Conservation (phyloP, 1,140 invertebrate species). For the Plutomurus gul region DNA sequence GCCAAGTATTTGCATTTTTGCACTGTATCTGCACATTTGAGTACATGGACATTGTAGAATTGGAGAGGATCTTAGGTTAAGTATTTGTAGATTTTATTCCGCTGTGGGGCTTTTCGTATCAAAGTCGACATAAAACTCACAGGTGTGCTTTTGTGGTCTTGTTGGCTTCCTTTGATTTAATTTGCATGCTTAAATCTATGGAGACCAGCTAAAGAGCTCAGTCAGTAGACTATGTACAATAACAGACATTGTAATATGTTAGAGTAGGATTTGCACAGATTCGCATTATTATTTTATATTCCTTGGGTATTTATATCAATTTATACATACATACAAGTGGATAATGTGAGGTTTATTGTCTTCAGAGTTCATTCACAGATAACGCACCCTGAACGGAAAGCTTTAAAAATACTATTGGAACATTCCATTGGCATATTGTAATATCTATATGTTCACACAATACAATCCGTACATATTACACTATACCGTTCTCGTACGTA, state of each 20-base stretch:
- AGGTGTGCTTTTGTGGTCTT: background rate
- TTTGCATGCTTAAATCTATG: background rate
- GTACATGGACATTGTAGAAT: background rate
- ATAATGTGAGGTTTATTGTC: constrained; percentile 23
- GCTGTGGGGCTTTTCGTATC: background rate
- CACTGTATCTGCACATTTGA: background rate
- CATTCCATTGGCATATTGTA: background rate
- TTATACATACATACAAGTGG: constrained; percentile 7
- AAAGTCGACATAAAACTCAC: constrained; percentile 9
- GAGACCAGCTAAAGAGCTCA: background rate
- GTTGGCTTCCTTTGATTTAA: constrained; percentile 17
- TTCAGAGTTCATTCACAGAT: constrained; percentile 26
- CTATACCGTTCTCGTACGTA: too few species aligned
- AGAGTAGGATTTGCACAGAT: background rate
- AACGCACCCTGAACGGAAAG: constrained; percentile 15
- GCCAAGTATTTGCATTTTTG: too few species aligned
- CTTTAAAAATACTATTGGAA: constrained; percentile 6
- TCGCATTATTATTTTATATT: background rate
- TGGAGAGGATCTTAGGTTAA: too few species aligned
- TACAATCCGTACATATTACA: too few species aligned
- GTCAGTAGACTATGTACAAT: background rate
- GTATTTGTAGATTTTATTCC: background rate
- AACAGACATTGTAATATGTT: background rate
- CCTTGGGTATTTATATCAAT: too few species aligned
- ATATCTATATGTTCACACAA: background rate